A percentile compares a stretch with the other conserved stretches of the same genome.
These are phyloP conservation scores for Peromyscus maniculatus DNA, from an alignment of 2,113 vertebrate genomes.

Conservation along the genomic window DNA sequence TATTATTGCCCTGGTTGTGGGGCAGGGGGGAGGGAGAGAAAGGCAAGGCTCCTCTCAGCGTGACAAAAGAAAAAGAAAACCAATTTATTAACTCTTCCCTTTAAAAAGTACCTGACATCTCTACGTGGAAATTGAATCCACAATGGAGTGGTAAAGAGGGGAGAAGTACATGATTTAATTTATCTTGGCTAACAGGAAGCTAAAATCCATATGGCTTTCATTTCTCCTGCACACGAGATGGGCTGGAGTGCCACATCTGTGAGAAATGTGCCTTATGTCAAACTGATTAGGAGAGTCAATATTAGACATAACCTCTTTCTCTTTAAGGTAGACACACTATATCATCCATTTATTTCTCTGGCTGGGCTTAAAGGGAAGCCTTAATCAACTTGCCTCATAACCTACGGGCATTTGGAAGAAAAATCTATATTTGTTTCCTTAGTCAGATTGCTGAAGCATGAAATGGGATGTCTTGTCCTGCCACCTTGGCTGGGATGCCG, in stretches of 20 bases:
- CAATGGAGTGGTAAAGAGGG: slow-evolving; percentile 73
- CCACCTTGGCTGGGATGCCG: slow-evolving; percentile 78
- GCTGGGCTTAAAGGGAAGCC: slow-evolving; percentile 81
- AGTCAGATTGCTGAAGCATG: slow-evolving; percentile 84
- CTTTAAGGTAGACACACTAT: slow-evolving; percentile 56
- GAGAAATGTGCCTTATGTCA: slow-evolving; percentile 77
- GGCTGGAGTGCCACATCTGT: slow-evolving; percentile 65
- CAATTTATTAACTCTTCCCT: slow-evolving; percentile 73
- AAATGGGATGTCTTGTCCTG: slow-evolving; percentile 86
- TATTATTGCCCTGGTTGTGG: not conserved
- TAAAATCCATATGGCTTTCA: slow-evolving; percentile 74
- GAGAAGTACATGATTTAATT: slow-evolving; percentile 77
- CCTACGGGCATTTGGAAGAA: slow-evolving; percentile 79
- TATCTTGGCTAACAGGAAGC: slow-evolving; percentile 77
- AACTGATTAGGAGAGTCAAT: slow-evolving; percentile 80
- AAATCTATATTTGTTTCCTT: slow-evolving; percentile 82
- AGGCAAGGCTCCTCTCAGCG: slow-evolving; percentile 13
- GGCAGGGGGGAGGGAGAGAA: not conserved
- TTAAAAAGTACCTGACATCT: slow-evolving; percentile 54
- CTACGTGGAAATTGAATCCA: slow-evolving; percentile 81
- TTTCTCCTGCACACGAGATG: slow-evolving; percentile 62
- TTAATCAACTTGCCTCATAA: slow-evolving; percentile 84
- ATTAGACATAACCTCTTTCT: slow-evolving; percentile 69
- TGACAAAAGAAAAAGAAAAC: slow-evolving; percentile 22
- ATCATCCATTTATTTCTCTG: slow-evolving; percentile 76